Conservation (phyloP, 2,113 vertebrate species). For the Smithornis capensis region DNA sequence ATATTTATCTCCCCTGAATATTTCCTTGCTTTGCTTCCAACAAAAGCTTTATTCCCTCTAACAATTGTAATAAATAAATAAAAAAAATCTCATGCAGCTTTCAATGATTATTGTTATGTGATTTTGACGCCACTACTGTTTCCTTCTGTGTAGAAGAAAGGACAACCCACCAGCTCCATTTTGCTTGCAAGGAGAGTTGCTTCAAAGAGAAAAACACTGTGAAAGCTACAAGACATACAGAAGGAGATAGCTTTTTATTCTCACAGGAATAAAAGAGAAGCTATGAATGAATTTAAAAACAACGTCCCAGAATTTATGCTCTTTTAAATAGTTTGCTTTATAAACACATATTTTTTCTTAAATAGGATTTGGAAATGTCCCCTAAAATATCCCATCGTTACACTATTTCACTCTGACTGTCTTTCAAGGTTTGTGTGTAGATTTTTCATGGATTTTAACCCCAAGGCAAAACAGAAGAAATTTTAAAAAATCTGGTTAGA, state of each 20-base stretch:
- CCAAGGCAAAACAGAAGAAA: background rate
- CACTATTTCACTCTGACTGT: background rate
- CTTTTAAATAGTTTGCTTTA: background rate
- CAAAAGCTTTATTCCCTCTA: background rate
- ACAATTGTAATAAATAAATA: background rate
- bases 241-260: background rate
- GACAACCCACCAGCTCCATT: background rate
- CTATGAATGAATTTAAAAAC: background rate
- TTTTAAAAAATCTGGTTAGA: background rate
- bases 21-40: background rate
- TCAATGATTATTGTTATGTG: background rate
- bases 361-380: background rate
- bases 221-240: background rate
- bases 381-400: background rate
- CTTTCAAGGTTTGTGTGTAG: background rate
- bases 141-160: background rate
- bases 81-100: background rate
- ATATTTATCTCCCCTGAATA: background rate
- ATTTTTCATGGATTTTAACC: conserved; percentile 19
- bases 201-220: background rate
- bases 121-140: background rate
- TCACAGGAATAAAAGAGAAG: background rate
- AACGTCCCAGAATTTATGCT: background rate
- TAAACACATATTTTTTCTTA: background rate
- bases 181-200: background rate